A percentile compares a stretch with the other conserved stretches of the same genome.
Conservation (phyloP, 1,140 invertebrate genomes). For the Bemisia tabaci region DNA sequence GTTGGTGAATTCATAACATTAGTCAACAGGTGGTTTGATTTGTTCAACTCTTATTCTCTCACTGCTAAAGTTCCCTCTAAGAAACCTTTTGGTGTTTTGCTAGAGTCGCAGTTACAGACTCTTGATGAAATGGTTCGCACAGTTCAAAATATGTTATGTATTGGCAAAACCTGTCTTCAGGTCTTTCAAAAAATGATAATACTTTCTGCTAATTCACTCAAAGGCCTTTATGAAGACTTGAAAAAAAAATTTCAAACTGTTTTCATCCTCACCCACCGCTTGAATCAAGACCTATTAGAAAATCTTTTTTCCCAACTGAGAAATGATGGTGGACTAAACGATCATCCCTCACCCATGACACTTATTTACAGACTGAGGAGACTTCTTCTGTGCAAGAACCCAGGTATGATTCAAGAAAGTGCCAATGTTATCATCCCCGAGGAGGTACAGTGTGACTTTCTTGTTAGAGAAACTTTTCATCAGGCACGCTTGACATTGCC, state of each 20-base stretch:
- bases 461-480: no score
- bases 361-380: conserved; percentile 3
- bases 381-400: conserved; percentile 20
- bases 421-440: no score
- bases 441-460: no score
- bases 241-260: no score
- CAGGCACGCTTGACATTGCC: no score
- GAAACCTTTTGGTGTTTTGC: conserved; percentile 11
- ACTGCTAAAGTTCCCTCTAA: conserved; percentile 3
- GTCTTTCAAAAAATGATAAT: no score
- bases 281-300: conserved; percentile 20
- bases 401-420: no score
- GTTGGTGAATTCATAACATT: conserved; percentile 15
- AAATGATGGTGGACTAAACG: background rate
- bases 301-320: conserved; percentile 12
- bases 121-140: conserved; percentile 10
- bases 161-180: conserved; percentile 14
- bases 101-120: conserved; percentile 13
- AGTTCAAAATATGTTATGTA: conserved; percentile 14
- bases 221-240: no score
- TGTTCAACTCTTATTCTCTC: conserved; percentile 14
- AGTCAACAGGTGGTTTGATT: conserved; percentile 17
- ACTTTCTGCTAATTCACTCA: conserved; percentile 13
- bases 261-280: conserved; percentile 14
- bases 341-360: background rate